Evolutionary conservation across 2,888 invertebrate species (phyloP), one percentile per base, ranked within the genome.

Genomic region (Prenolepis imparis): DNA sequence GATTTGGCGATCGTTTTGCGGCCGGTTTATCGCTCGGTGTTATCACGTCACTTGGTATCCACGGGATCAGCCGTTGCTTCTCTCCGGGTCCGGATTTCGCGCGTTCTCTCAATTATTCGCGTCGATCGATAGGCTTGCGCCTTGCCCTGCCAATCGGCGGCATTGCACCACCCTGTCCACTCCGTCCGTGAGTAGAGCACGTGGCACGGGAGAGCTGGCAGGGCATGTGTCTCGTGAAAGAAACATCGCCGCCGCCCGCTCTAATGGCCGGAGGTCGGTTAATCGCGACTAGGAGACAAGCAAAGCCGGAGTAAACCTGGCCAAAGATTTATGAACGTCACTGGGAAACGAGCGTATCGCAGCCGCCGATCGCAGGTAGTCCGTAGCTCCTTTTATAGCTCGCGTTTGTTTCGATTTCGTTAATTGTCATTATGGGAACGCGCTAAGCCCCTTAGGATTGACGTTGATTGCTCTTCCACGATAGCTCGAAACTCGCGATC

Each of bases 191-290:
- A 57, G 80, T 85, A 36, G 67, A 77, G 28, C 52, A 68, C 64
- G 87, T 63, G 77, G 82, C 85, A 86, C 75, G 81, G 77, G 78
- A 83, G 84, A 59, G 75, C 82, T 83, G 87, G 83, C 85, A 80
- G 88, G 80, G 81, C 82, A 75, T 84, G 89, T 82, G 84, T 89
- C 88, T 85, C 86, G 85, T 85, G 89, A 89, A 89, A 89, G 89
- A 89, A 89, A 87, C 87, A 89, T 89, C 82, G 84, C 77, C 63
- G 64, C 8, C 48, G 59, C 5, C 48, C 44, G 87, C 63, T 81
- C 67, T 87, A 89, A 89, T 85, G 89, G 87, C 63, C 77, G 73
- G 41, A 70, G 83, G 32, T 66, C n/a, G 89, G 86, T 89, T 89
- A 87, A 89, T 89, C 87, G 89, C 81, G 70, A 83, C 81, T 73